Evolutionary conservation across 2,888 invertebrate species (phyloP).

Genomic region (Clistopyga incitator): DNA sequence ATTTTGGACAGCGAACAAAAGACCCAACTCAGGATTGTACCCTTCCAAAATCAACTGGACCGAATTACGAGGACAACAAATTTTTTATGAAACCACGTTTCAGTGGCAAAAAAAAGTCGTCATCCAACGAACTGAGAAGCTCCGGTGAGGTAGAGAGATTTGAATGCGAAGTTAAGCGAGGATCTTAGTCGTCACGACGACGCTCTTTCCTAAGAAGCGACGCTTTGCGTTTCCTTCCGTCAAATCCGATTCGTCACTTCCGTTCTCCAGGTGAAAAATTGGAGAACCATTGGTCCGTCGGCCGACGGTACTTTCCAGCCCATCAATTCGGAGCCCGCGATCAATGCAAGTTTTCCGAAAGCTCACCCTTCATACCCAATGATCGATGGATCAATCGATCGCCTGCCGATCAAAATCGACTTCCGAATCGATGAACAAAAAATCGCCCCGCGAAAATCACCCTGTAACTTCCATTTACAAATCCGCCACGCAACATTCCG

Average conservation of each 20-base stretch:
- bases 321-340: slow-evolving; percentile 6
- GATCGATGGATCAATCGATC: background rate
- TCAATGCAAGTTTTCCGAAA: background rate
- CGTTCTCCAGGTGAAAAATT: background rate
- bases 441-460: background rate
- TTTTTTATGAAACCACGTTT: background rate
- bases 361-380: background rate
- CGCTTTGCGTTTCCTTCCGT: background rate
- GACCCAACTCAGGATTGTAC: background rate
- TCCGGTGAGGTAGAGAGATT: slow-evolving; percentile 80
- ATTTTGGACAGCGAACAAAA: too few relatives aligned
- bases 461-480: background rate
- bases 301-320: slow-evolving; percentile 80
- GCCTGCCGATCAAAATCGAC: background rate
- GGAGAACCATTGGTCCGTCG: slow-evolving; percentile 86
- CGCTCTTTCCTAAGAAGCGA: slow-evolving; percentile 42
- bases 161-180: slow-evolving; percentile 84
- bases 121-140: slow-evolving; percentile 50
- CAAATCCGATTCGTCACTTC: background rate
- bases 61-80: background rate
- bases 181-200: slow-evolving; percentile 77
- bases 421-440: background rate
- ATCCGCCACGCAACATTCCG: slow-evolving; percentile 74
- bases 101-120: slow-evolving; percentile 28
- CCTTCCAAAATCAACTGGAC: background rate